A percentile compares a stretch with the other conserved stretches of the same genome.
These are phyloP conservation scores for Ectemnius cavifrons DNA, from an alignment of 2,888 invertebrate species.

Conservation along the genomic window DNA sequence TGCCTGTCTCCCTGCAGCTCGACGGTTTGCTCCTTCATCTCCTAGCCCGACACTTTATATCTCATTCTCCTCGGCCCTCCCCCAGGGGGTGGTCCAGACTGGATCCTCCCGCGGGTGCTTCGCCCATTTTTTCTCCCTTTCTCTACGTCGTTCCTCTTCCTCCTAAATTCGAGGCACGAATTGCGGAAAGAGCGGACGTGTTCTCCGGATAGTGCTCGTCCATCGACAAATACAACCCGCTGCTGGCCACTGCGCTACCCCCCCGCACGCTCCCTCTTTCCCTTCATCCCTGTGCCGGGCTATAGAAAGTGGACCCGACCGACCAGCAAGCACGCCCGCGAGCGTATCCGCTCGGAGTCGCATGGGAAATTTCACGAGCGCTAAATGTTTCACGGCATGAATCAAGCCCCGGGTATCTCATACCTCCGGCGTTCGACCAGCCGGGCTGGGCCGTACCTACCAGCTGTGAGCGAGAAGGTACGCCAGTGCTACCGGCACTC, in stretches of 20 bases:
- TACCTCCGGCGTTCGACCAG: too few species aligned
- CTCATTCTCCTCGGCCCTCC: constrained; percentile 5
- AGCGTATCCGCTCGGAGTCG: constrained; percentile 50
- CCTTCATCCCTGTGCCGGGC: too few species aligned
- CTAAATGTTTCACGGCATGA: constrained; percentile 68
- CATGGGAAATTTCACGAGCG: constrained; percentile 69
- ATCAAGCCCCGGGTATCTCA: constrained; percentile 52
- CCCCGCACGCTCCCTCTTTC: too few species aligned
- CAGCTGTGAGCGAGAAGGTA: too few species aligned
- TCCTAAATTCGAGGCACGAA: constrained; percentile 57
- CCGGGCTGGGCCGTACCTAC: too few species aligned
- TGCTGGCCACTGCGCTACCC: too few species aligned
- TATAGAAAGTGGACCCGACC: background rate
- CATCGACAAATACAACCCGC: constrained; percentile 43
- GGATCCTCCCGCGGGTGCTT: background rate
- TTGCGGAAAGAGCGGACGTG: constrained; percentile 52
- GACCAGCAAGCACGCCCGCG: background rate
- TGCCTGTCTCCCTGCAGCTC: too few species aligned
- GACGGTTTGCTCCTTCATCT: constrained; percentile 9
- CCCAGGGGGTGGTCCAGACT: background rate
- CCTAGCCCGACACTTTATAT: constrained; percentile 16
- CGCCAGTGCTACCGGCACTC: constrained; percentile 11
- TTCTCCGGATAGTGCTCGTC: constrained; percentile 39
- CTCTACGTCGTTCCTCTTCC: constrained; percentile 30
- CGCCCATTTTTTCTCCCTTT: constrained; percentile 27